phyloP scores from a whole-genome alignment of 2,797 vertebrate genomes.

The Melanotaenia parkinsoni region DNA sequence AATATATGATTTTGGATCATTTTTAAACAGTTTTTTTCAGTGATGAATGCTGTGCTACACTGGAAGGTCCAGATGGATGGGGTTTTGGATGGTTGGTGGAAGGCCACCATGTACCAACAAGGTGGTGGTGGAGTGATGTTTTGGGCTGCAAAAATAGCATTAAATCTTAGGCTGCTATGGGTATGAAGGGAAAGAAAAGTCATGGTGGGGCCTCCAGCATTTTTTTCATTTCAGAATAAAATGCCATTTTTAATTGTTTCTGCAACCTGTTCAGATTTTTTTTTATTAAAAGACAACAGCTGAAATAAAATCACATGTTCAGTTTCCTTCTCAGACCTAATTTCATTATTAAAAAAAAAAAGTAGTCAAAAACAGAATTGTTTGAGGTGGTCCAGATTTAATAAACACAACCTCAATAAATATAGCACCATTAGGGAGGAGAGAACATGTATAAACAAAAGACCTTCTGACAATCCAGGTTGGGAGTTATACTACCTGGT shows the following conservation, averaged over 20 bases:
- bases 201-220: too few species aligned
- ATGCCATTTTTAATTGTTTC: background rate
- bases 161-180: too few species aligned
- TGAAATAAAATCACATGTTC: background rate
- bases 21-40: too few species aligned
- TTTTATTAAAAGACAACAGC: background rate
- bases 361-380: conserved; percentile 3
- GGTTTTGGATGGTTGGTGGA: too few species aligned
- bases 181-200: too few species aligned
- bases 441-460: conserved; percentile 18
- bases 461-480: conserved; percentile 3
- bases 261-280: background rate
- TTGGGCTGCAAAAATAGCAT: too few species aligned
- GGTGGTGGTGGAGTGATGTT: too few species aligned
- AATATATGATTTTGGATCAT: too few species aligned
- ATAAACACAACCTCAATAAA: conserved; percentile 73
- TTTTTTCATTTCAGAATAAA: too few species aligned
- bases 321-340: background rate
- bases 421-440: conserved; percentile 75
- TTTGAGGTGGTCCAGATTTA: conserved; percentile 62
- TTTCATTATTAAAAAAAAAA: background rate
- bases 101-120: too few species aligned
- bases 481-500: conserved; percentile 17
- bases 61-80: too few species aligned
- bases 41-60: too few species aligned